Conservation (phyloP, 2,113 vertebrate genomes). For the Petromus typicus region DNA sequence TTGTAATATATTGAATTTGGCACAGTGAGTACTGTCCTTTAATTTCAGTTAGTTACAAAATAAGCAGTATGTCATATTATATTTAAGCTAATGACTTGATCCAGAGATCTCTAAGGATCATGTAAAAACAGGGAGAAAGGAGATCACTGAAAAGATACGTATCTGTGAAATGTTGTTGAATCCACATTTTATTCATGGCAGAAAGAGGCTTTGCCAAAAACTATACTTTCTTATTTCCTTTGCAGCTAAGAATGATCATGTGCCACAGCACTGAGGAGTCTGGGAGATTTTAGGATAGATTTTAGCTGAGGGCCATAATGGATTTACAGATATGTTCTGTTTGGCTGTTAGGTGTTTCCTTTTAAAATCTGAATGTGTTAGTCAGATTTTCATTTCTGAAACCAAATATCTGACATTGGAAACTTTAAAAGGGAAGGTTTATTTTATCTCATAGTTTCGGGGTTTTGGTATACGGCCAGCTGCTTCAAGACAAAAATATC, state of each 20-base stretch:
- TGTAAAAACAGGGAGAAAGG: background rate
- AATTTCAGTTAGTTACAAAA: conserved; percentile 22
- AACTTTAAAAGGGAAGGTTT: background rate
- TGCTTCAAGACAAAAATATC: background rate
- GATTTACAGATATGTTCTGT: background rate
- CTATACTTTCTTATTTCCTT: background rate
- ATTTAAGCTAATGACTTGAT: background rate
- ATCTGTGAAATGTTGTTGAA: conserved; percentile 34
- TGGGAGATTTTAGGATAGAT: background rate
- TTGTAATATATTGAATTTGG: background rate
- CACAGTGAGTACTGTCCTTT: background rate
- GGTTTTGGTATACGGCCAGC: background rate
- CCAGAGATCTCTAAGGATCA: background rate
- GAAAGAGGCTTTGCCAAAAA: background rate
- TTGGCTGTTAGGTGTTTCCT: background rate
- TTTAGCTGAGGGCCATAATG: background rate
- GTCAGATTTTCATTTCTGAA: background rate
- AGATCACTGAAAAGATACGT: background rate
- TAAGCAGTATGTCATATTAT: conserved; percentile 20
- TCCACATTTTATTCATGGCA: background rate
- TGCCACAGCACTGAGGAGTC: background rate
- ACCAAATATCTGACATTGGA: background rate
- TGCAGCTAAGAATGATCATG: background rate
- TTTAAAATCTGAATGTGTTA: background rate
- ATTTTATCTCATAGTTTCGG: background rate